Evolutionary conservation across 2,888 invertebrate species (phyloP), one percentile per base, ranked within the genome.

Genomic region (Ischnura elegans): DNA sequence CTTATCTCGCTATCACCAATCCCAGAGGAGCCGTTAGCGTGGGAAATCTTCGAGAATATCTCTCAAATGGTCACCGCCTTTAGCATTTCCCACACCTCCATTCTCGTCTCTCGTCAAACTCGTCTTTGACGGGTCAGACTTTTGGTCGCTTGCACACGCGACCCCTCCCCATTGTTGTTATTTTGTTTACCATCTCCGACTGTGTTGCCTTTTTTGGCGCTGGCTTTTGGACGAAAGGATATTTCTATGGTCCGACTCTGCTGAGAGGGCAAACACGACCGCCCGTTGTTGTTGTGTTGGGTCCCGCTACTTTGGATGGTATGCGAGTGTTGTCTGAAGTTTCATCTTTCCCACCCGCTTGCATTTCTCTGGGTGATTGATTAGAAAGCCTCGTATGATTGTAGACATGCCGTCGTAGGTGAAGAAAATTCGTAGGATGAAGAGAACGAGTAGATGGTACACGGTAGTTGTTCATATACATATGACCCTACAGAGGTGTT

Each of bases 141-240:
- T n/a, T 29, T 36, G 76, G 76, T 13, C 61, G 25, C 36, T 76
- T 36, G 76, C 13, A 76, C 13, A 76, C 36, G 36, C 4, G 16
- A 76, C 76, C 76, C 76, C 13, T 76, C 76, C 29, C 76, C 19
- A 76, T 76, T 76, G 76, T 76, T 76, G 76, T 76, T 76, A 76
- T 76, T n/a, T 76, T 76, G 76, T 76, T 76, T 76, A 76, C 76
- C 76, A 36, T 76, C 36, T 36, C 29, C 29, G 16, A 3, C 36
- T 36, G n/a, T 25, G 29, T 36, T 76, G 76, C 76, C 76, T 76
- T 76, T 76, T 76, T 76, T 76, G 76, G 76, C 29, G 29, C 36
- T 13, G 36, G 25, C 25, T 3, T 19, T 61, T 19, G 21, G 36
- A 16, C 76, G 10, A 8, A 13, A 3, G 36, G 76, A 36, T 10